These are phyloP conservation scores for Brienomyrus longianalis DNA, from an alignment of 2,113 vertebrate species.

Conservation along the genomic window DNA sequence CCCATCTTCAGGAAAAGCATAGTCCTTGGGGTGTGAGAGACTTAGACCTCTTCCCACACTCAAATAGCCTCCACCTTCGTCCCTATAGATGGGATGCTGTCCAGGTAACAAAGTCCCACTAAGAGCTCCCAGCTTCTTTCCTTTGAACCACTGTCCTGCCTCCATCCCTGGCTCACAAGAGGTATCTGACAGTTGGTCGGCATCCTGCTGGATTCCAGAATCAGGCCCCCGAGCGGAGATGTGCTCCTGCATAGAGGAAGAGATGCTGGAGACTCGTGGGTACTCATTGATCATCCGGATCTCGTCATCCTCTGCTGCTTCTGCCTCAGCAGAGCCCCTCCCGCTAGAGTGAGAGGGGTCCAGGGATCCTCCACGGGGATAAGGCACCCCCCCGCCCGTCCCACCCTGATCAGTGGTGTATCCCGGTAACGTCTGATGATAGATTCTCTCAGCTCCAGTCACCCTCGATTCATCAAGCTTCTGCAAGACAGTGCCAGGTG, in stretches of 20 bases:
- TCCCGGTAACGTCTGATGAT: conserved; percentile 87
- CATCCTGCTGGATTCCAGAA: conserved; percentile 94
- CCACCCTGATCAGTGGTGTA: conserved; percentile 63
- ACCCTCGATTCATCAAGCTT: conserved; percentile 74
- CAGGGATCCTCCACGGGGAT: conserved; percentile 82
- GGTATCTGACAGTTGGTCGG: conserved; percentile 89
- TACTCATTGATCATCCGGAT: conserved; percentile 98
- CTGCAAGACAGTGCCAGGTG: conserved; percentile 72
- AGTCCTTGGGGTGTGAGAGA: conserved; percentile 81
- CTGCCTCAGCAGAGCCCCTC: conserved; percentile 83
- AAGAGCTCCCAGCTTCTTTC: conserved; percentile 74
- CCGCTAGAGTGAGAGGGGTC: conserved; percentile 98
- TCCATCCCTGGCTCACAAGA: conserved; percentile 88
- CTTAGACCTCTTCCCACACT: conserved; percentile 78
- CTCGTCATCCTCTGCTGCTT: conserved; percentile 89
- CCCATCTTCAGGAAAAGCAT: conserved; percentile 87
- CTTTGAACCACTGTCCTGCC: conserved; percentile 86
- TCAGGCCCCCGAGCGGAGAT: conserved; percentile 86
- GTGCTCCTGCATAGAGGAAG: conserved; percentile 87
- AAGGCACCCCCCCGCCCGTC: conserved; percentile 56
- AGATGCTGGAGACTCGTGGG: conserved; percentile 83
- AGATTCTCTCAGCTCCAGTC: conserved; percentile 68
- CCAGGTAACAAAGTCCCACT: conserved; percentile 73
- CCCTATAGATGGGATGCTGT: conserved; percentile 75
- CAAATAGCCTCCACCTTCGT: conserved; percentile 74